Conservation (phyloP, 2,888 invertebrate genomes). For the Brassicogethes aeneus region DNA sequence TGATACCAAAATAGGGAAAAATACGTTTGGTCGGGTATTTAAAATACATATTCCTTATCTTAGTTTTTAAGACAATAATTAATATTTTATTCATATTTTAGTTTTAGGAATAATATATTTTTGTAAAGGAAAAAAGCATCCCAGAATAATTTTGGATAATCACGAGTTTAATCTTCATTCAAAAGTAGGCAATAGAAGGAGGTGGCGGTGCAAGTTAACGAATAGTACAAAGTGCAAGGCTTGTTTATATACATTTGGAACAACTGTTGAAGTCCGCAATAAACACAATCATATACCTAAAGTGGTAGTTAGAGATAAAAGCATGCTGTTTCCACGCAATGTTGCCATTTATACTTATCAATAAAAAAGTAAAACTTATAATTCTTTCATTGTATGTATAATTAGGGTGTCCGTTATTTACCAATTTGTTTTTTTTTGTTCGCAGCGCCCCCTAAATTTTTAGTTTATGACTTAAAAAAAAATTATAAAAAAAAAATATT, state of each 20-base stretch:
- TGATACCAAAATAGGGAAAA: no score
- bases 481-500: no score
- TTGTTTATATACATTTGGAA: constrained; percentile 18
- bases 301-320: neutral
- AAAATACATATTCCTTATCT: no score
- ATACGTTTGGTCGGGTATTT: no score
- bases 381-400: no score
- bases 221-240: constrained; percentile 18
- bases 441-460: no score
- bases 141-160: constrained; percentile 12
- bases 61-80: constrained; percentile 1
- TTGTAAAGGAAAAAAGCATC: constrained; percentile 11
- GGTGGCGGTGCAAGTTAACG: constrained; percentile 22
- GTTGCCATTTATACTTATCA: neutral
- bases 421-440: no score
- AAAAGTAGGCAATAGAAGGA: constrained; percentile 16
- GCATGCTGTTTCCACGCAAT: neutral
- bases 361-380: neutral
- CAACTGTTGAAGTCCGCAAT: constrained; percentile 16
- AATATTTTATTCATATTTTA: neutral
- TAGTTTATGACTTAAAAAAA: no score
- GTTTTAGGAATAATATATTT: constrained; percentile 11
- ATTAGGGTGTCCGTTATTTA: no score
- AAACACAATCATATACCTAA: constrained; percentile 21
- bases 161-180: constrained; percentile 21